A percentile compares a stretch with the other conserved stretches of the same genome.
Evolutionary conservation across 2,113 vertebrate species (phyloP).

Genomic region (Nothocercus nigrocapillus): DNA sequence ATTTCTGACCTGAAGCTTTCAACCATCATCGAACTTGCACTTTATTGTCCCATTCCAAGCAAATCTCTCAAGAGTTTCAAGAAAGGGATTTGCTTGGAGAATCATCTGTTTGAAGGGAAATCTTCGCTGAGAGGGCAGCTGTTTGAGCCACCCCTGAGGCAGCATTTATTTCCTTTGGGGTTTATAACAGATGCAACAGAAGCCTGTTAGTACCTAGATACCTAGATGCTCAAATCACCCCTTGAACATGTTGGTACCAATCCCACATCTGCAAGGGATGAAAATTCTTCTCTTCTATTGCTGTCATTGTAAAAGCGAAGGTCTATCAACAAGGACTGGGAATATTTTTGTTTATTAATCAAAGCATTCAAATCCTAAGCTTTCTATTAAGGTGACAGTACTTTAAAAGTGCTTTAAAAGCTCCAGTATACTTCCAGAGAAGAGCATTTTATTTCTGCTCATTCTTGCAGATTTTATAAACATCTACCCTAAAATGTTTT

Average conservation of each 20-base stretch:
- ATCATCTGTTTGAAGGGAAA: neutral
- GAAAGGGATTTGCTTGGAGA: neutral
- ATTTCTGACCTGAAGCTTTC: neutral
- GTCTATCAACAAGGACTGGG: neutral
- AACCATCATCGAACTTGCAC: neutral
- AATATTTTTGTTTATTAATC: neutral
- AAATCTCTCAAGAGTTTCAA: slow-evolving; percentile 1
- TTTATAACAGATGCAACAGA: neutral
- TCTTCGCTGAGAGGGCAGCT: neutral
- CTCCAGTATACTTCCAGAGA: neutral
- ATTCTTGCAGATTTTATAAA: neutral
- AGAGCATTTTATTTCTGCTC: neutral
- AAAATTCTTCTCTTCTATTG: neutral
- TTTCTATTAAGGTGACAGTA: neutral
- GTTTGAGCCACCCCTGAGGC: neutral
- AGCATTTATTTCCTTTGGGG: neutral
- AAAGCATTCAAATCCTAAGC: neutral
- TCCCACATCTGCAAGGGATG: neutral
- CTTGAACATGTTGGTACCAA: neutral
- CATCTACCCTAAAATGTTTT: neutral
- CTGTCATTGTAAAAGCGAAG: neutral
- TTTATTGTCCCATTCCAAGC: neutral
- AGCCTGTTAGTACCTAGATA: slow-evolving; percentile 1
- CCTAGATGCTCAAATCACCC: neutral
- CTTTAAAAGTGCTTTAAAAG: neutral